Percentiles rank a stretch among this genome's conserved stretches.
Conservation (phyloP, 2,797 vertebrate genomes). For the Limnodromus scolopaceus region DNA sequence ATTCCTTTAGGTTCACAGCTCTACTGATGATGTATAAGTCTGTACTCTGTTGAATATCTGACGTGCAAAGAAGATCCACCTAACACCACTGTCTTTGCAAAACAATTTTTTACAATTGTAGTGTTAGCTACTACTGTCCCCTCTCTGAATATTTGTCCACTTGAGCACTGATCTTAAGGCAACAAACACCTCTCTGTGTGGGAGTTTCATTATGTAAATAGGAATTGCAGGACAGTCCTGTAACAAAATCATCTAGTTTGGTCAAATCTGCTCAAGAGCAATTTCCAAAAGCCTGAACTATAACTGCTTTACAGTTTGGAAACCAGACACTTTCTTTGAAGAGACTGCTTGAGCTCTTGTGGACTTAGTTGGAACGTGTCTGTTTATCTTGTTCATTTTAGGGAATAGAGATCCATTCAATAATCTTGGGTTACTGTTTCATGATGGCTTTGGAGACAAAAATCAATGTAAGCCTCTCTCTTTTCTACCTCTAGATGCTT, state of each 20-base stretch:
- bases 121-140: neutral
- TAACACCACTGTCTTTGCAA: neutral
- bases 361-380: neutral
- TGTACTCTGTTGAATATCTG: neutral
- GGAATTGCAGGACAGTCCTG: neutral
- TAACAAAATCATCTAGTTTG: neutral
- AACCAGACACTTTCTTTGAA: neutral
- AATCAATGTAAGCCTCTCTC: neutral
- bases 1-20: neutral
- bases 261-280: neutral
- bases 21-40: neutral
- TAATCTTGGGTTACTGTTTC: neutral
- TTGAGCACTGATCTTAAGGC: neutral
- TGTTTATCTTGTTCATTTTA: neutral
- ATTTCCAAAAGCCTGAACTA: neutral
- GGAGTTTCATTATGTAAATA: neutral
- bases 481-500: neutral
- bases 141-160: neutral
- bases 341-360: neutral
- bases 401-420: neutral
- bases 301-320: neutral
- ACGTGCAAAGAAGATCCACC: neutral
- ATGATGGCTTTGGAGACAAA: neutral
- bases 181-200: neutral
- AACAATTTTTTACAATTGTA: neutral